A percentile compares a stretch with the other conserved stretches of the same genome.
Evolutionary conservation across 1,140 invertebrate species (phyloP).

Genomic region (Aphidius ervi): DNA sequence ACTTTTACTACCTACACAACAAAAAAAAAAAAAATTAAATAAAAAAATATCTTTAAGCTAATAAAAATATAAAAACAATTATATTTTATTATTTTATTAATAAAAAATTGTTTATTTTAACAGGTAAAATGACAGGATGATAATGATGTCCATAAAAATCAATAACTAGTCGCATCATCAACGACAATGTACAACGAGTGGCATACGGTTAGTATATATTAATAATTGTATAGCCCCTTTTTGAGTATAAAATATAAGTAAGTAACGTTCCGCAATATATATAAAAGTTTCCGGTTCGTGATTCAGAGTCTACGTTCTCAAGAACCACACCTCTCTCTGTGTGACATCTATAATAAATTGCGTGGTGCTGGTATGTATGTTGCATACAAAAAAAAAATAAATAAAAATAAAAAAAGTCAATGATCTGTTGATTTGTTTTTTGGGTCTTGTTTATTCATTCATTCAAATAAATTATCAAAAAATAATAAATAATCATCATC

Average conservation of each 20-base stretch:
- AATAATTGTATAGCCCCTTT: background rate
- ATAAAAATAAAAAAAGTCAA: conserved; percentile 36
- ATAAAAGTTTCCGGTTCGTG: conserved; percentile 10
- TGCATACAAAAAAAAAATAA: background rate
- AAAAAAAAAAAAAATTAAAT: too few species aligned
- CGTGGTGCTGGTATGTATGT: too few species aligned
- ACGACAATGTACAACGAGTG: conserved; percentile 46
- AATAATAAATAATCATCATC: too few species aligned
- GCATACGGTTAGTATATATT: conserved; percentile 42
- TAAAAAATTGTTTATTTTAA: too few species aligned
- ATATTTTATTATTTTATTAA: too few species aligned
- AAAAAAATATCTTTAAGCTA: too few species aligned
- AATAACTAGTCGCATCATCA: background rate
- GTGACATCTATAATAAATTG: background rate
- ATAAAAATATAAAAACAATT: too few species aligned
- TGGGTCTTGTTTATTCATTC: too few species aligned
- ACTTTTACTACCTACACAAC: too few species aligned
- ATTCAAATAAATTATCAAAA: too few species aligned
- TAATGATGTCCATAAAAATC: too few species aligned
- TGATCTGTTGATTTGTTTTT: conserved; percentile 35
- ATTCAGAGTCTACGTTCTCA: conserved; percentile 7
- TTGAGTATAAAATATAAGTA: background rate
- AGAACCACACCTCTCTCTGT: background rate
- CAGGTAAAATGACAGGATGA: too few species aligned
- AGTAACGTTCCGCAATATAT: conserved; percentile 1